A percentile compares a stretch with the other conserved stretches of the same genome.
These are phyloP conservation scores for Lophius piscatorius DNA, from an alignment of 2,113 vertebrate species.

Conservation along the genomic window DNA sequence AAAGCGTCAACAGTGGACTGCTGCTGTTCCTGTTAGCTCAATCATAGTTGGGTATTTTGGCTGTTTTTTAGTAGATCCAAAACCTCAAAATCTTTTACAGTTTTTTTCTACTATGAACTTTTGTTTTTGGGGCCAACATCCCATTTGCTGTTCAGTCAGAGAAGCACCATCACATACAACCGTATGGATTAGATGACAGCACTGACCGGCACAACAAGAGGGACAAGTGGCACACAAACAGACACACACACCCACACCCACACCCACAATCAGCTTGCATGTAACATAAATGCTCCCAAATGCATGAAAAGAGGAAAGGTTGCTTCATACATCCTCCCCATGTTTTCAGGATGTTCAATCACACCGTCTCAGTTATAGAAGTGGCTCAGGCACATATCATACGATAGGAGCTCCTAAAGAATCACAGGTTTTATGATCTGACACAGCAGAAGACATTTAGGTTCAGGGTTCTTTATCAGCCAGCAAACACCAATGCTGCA, in stretches of 20 bases:
- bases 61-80: slow-evolving; percentile 51
- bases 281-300: slow-evolving; percentile 45
- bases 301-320: slow-evolving; percentile 30
- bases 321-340: slow-evolving; percentile 19
- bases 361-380: slow-evolving; percentile 31
- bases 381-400: slow-evolving; percentile 64
- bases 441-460: slow-evolving; percentile 49
- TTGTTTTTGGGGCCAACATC: slow-evolving; percentile 40
- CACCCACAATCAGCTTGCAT: slow-evolving; percentile 36
- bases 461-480: slow-evolving; percentile 33
- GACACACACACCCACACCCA: slow-evolving; percentile 4
- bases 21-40: slow-evolving; percentile 62
- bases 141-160: slow-evolving; percentile 49
- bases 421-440: slow-evolving; percentile 51
- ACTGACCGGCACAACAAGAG: slow-evolving; percentile 42
- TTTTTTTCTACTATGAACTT: slow-evolving; percentile 36
- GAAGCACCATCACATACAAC: slow-evolving; percentile 54
- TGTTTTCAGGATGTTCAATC: slow-evolving; percentile 50
- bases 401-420: slow-evolving; percentile 55
- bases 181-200: slow-evolving; percentile 42
- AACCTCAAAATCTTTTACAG: slow-evolving; percentile 10
- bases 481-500: slow-evolving; percentile 42
- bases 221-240: slow-evolving; percentile 27
- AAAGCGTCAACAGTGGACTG: slow-evolving; percentile 19
- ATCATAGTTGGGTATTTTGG: slow-evolving; percentile 57